Evolutionary conservation across 2,888 invertebrate genomes (phyloP).

Genomic region (Chesias legatella): DNA sequence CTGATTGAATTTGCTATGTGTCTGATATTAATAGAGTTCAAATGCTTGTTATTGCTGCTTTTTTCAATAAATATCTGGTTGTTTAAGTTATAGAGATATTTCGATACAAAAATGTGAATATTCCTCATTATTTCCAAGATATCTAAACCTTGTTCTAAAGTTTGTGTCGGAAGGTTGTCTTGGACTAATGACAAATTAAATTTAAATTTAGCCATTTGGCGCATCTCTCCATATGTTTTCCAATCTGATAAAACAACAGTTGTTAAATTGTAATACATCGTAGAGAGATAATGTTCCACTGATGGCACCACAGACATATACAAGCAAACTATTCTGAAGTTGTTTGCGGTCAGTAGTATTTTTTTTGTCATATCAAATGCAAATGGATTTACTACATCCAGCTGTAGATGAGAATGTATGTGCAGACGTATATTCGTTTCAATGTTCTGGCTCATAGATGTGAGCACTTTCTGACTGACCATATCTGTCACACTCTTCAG

Average conservation of each 20-base stretch:
- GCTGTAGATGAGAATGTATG: constrained; percentile 93
- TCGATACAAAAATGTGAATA: constrained; percentile 95
- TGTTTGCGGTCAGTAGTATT: constrained; percentile 79
- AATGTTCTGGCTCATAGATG: constrained; percentile 90
- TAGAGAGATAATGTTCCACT: constrained; percentile 95
- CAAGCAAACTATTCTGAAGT: constrained; percentile 75
- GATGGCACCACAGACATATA: constrained; percentile 83
- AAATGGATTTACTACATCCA: constrained; percentile 87
- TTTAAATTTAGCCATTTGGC: constrained; percentile 92
- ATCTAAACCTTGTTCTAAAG: constrained; percentile 97
- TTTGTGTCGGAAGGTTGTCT: constrained; percentile 96
- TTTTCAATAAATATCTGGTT: constrained; percentile 97
- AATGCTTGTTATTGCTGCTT: constrained; percentile 93
- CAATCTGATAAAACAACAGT: constrained; percentile 98
- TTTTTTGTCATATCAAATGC: constrained; percentile 84
- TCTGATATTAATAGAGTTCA: constrained; percentile 96
- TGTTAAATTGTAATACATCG: constrained; percentile 97
- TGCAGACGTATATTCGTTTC: constrained; percentile 96
- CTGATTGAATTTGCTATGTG: constrained; percentile 98
- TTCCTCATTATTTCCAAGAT: constrained; percentile 98
- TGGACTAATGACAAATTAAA: constrained; percentile 91
- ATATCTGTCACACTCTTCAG: constrained; percentile 55
- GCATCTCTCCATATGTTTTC: constrained; percentile 98
- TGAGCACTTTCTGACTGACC: constrained; percentile 80
- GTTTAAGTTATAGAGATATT: constrained; percentile 96